Conservation (phyloP, 2,113 vertebrate species). For the Centropus unirufus region DNA sequence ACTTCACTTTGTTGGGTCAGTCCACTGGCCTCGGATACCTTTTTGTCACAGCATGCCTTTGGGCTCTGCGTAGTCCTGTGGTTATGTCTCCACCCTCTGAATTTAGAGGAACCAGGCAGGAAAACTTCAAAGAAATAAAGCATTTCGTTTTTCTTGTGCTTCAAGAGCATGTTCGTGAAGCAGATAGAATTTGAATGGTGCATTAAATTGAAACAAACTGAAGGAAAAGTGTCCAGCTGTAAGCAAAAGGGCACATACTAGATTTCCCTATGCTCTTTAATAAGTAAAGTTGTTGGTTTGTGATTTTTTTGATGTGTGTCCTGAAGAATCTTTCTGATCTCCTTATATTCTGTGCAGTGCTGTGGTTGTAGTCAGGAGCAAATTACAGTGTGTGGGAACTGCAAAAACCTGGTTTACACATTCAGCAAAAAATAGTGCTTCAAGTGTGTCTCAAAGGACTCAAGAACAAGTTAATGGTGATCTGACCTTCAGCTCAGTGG, state of each 20-base stretch:
- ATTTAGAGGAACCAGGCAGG: slow-evolving; percentile 44
- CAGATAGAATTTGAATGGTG: slow-evolving; percentile 13
- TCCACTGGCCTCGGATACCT: slow-evolving; percentile 57
- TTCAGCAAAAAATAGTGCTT: background rate
- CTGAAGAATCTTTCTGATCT: background rate
- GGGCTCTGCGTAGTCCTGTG: slow-evolving; percentile 53
- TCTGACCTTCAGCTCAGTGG: background rate
- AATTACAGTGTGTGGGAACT: background rate
- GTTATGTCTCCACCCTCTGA: slow-evolving; percentile 62
- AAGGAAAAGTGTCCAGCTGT: background rate
- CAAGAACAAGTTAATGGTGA: slow-evolving; percentile 2
- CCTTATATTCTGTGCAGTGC: background rate
- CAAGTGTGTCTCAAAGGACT: background rate
- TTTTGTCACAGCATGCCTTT: slow-evolving; percentile 63
- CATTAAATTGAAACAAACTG: slow-evolving; percentile 13
- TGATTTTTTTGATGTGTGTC: background rate
- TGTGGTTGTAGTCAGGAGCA: background rate
- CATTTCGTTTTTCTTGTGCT: slow-evolving; percentile 27
- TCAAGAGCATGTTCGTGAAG: background rate
- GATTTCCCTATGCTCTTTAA: background rate
- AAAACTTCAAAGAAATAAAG: slow-evolving; percentile 64
- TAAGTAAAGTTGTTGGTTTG: background rate
- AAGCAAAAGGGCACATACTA: background rate
- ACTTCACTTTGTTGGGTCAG: slow-evolving; percentile 58
- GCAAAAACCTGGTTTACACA: background rate